A percentile compares a stretch with the other conserved stretches of the same genome.
phyloP scores from a whole-genome alignment of 2,888 invertebrate species.

The Caenorhabditis wallacei region DNA sequence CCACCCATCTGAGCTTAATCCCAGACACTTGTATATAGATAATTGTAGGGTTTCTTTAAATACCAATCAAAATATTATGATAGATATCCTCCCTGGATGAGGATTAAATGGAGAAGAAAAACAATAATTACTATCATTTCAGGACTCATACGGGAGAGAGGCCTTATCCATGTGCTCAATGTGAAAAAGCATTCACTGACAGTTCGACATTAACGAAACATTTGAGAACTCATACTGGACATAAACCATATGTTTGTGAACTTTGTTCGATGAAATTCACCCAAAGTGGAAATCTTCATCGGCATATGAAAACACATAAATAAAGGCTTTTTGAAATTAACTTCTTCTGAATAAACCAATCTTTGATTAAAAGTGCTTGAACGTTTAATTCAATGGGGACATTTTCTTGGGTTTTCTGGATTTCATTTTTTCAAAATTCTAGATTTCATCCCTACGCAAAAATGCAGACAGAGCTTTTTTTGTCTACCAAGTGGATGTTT shows the following conservation, averaged over 20 bases:
- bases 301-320: conserved; percentile 96
- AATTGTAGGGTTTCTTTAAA: conserved; percentile 30
- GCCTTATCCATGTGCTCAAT: conserved; percentile 95
- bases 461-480: too few species aligned
- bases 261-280: conserved; percentile 95
- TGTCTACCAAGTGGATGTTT: too few species aligned
- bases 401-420: too few species aligned
- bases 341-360: too few species aligned
- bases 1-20: conserved; percentile 24
- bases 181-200: conserved; percentile 98
- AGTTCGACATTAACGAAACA: conserved; percentile 98
- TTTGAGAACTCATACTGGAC: conserved; percentile 92
- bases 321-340: conserved; percentile 3
- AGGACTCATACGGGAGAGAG: conserved; percentile 96
- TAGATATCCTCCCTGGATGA: neutral
- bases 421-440: too few species aligned
- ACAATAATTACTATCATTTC: conserved; percentile 32
- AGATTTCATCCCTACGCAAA: too few species aligned
- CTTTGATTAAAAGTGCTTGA: too few species aligned
- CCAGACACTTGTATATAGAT: neutral
- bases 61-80: conserved; percentile 45
- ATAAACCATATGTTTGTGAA: conserved; percentile 98
- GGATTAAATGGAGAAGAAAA: too few species aligned
- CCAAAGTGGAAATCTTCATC: conserved; percentile 97
- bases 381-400: too few species aligned